Evolutionary conservation across 2,113 vertebrate genomes (phyloP), one percentile per base, ranked within the genome.

Genomic region (Hyla sarda): DNA sequence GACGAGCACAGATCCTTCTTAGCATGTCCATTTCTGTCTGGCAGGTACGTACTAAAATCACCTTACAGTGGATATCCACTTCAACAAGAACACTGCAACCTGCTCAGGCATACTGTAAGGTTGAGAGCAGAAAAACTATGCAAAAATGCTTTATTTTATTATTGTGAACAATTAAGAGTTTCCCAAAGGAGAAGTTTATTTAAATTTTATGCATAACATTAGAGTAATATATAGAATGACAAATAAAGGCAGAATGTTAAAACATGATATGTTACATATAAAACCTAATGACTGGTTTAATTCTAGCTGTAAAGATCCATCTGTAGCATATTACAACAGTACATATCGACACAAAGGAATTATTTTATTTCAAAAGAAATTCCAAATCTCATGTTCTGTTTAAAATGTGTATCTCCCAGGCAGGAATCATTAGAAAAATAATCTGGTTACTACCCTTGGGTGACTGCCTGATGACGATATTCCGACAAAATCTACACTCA

Each of bases 381-480:
- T 13, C 9, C 50, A 2, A n/a, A 23, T 73, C 30, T 56, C 25
- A 54, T 73, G 47, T 69, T 83, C 48, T 41, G 11, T 52, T 83
- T 69, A 1, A 21, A 83, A 62, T 30, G 28, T 25, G 45, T 37
- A 48, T 72, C 30, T 82, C 45, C 45, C 32, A 72, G 28, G 48
- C 30, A 72, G 25, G 30, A 83, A 14, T 73, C 67, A 37, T 83
- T 50, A 82, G 16, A n/a, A 30, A 48, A 28, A 16, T 71, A 82
- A 82, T 82, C 81, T 28, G 34, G 41, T 52, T 52, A 37, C 47
- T 30, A 82, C 19, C 67, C 54, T 47, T 67, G 79, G 79, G 34
- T 45, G 56, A 82, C 60, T 82, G 58, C 79, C 79, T 30, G 58
- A 56, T 83, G 48, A 83, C 67, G n/a, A 32, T 23, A 83, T 54